Percentiles rank a stretch among this genome's conserved stretches.
phyloP scores from a whole-genome alignment of 2,797 vertebrate genomes.

The Sebastes vulpes region DNA sequence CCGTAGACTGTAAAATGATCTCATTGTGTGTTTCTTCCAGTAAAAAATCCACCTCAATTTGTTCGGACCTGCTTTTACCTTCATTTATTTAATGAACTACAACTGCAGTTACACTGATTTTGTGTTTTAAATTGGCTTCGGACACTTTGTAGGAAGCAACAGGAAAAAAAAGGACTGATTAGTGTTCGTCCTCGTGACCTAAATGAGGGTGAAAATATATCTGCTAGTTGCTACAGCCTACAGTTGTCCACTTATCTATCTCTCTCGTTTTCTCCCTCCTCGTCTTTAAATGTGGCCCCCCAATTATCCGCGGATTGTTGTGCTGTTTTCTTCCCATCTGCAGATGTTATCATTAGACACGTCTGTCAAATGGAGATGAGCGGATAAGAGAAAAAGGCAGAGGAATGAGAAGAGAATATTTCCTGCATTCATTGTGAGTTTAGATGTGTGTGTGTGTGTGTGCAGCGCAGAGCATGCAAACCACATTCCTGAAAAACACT shows the following conservation, averaged over 20 bases:
- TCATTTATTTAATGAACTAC: constrained; percentile 69
- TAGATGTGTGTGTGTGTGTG: constrained; percentile 37
- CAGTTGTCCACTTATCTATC: constrained; percentile 62
- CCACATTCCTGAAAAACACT: constrained; percentile 70
- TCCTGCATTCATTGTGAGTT: constrained; percentile 52
- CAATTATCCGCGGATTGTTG: constrained; percentile 83
- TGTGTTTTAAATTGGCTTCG: constrained; percentile 71
- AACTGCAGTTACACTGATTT: constrained; percentile 21
- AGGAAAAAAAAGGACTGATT: constrained; percentile 51
- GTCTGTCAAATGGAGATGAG: constrained; percentile 81
- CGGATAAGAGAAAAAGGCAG: constrained; percentile 38
- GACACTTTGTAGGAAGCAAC: constrained; percentile 32
- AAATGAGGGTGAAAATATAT: constrained; percentile 80
- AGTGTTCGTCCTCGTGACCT: constrained; percentile 56
- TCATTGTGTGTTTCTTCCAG: constrained; percentile 2
- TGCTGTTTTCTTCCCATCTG: constrained; percentile 63
- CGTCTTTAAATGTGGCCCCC: constrained; percentile 52
- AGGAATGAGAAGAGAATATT: constrained; percentile 44
- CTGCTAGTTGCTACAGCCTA: constrained; percentile 33
- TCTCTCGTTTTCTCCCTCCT: constrained; percentile 44
- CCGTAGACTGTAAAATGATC: not conserved
- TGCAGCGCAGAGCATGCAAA: constrained; percentile 37
- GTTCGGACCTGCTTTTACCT: constrained; percentile 30
- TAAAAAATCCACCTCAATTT: constrained; percentile 23
- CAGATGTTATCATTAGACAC: constrained; percentile 80